These are phyloP conservation scores for Nemapogon koenigi DNA, from an alignment of 2,888 invertebrate species.

Conservation along the genomic window DNA sequence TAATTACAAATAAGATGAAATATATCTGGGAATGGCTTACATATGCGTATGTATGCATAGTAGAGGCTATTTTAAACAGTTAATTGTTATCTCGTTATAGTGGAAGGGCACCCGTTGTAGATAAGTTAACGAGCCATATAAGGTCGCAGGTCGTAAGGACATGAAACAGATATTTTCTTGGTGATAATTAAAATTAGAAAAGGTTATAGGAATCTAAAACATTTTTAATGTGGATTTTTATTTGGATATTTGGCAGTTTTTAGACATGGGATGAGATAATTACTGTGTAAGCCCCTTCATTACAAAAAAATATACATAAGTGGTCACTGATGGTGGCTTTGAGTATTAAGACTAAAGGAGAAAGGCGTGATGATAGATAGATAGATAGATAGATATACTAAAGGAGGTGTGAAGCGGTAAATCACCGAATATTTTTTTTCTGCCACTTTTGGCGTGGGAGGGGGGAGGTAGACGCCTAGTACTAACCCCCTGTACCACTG, in stretches of 20 bases:
- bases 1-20: too few relatives aligned
- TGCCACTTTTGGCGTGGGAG: too few relatives aligned
- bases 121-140: constrained; percentile 8
- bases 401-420: too few relatives aligned
- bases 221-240: not conserved
- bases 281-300: too few relatives aligned
- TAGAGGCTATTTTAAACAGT: not conserved
- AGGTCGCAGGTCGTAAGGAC: not conserved
- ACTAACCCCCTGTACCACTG: too few relatives aligned
- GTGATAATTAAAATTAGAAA: not conserved
- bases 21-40: not conserved
- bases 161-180: not conserved
- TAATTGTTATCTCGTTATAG: constrained; percentile 1
- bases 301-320: not conserved
- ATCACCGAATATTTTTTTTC: too few relatives aligned
- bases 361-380: too few relatives aligned
- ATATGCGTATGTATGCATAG: not conserved
- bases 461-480: too few relatives aligned
- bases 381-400: too few relatives aligned
- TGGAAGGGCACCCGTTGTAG: not conserved
- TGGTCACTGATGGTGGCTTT: not conserved
- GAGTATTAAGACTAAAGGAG: too few relatives aligned
- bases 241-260: too few relatives aligned
- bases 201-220: not conserved
- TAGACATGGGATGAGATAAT: too few relatives aligned